Evolutionary conservation across 2,888 invertebrate genomes (phyloP).

Genomic region (Coelogynopora nodosa): DNA sequence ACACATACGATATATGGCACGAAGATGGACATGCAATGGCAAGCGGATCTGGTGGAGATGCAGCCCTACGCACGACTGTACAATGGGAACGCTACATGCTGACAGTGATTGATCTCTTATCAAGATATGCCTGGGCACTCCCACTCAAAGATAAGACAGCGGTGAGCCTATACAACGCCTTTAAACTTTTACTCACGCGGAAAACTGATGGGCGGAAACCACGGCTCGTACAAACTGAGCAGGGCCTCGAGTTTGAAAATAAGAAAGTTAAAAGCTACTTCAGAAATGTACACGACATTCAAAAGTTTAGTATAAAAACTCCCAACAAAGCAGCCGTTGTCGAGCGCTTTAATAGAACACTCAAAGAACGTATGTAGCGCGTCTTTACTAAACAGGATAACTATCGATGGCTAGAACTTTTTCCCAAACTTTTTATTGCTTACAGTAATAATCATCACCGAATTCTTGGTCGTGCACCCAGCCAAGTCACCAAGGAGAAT

Average conservation of each 20-base stretch:
- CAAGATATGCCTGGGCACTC: neutral
- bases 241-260: neutral
- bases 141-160: neutral
- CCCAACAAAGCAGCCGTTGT: neutral
- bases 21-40: neutral
- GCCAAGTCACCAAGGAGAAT: neutral
- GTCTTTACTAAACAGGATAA: neutral
- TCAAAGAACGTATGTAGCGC: neutral
- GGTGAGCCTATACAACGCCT: neutral
- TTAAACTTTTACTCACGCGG: neutral
- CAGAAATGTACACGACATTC: neutral
- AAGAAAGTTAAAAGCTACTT: neutral
- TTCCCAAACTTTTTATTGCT: neutral
- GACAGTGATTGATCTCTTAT: neutral
- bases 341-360: neutral
- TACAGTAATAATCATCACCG: neutral
- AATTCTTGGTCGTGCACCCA: neutral
- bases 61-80: neutral
- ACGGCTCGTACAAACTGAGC: neutral
- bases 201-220: neutral
- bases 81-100: neutral
- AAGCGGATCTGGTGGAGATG: neutral
- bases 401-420: neutral
- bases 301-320: neutral
- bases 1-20: neutral